Base-by-base conservation (phyloP, 2,113 vertebrate genomes). In the Crocuta crocuta region DNA sequence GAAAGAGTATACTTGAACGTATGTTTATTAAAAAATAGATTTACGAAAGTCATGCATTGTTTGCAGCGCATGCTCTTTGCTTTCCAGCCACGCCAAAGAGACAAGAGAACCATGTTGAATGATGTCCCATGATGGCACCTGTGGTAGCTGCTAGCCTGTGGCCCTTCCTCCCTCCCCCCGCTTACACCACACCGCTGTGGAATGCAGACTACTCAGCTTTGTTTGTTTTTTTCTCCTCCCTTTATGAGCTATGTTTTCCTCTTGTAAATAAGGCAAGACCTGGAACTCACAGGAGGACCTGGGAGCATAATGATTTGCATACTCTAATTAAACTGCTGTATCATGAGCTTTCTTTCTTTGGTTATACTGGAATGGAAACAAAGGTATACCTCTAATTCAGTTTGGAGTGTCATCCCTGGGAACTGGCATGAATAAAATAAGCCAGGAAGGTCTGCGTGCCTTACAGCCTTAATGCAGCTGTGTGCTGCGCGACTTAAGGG, bases 231-330 rank as follows among this genome's bases (percentile, higher is more conserved):
- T 10, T 17, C 13, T 1, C 10, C 4, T 12, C 7, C 28, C 96
- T 96, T 94, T 31, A 87, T 87, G 74, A 92, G 63, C 94, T 97
- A 58, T 45, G 91, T 43, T 79, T 74, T 91, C 48, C 65, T 89
- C 61, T 19, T 87, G n/a, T 76, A 91, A 97, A 45, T 88, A 76
- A 98, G 61, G 65, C 10, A 0, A 39, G 26, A 33, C 39, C 86
- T 88, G 53, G 94, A 87, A 94, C 65, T 43, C 78, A 78, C 26
- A 43, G 61, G 76, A 66, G 70, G 10, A 78, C 58, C 91, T 1
- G 39, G 89, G 19, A 82, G 55, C 94, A 35, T 91, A 66, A 5
- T 71, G 39, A 98, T 98, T 95, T 98, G 61, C 80, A 92, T 98
- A 61, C 23, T 89, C 66, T 96, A 82, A 98, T 96, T 97, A 97